Conservation (phyloP, 2,797 vertebrate species). For the Falco novaeseelandiae region DNA sequence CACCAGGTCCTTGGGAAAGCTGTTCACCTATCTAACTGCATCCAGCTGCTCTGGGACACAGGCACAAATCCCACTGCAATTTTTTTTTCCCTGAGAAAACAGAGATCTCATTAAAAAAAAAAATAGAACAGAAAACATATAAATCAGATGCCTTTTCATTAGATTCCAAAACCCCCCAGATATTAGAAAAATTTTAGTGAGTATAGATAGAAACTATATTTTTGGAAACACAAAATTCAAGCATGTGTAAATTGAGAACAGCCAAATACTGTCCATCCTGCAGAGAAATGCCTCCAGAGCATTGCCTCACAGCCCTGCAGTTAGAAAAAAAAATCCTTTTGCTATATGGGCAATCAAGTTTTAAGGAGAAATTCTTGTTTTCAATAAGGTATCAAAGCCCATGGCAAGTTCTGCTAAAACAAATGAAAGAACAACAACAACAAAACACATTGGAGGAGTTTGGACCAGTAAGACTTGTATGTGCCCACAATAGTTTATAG, state of each 20-base stretch:
- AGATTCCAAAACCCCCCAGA: neutral
- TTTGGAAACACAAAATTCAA: constrained; percentile 45
- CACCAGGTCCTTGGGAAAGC: constrained; percentile 5
- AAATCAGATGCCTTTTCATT: constrained; percentile 9
- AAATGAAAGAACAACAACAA: neutral
- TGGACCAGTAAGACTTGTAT: neutral
- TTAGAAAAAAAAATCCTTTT: neutral
- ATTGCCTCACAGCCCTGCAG: neutral
- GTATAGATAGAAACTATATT: constrained; percentile 11
- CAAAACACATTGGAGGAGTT: neutral
- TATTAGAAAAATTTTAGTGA: neutral
- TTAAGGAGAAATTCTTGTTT: neutral
- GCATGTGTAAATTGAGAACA: constrained; percentile 22
- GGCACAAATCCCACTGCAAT: neutral
- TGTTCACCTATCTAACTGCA: neutral
- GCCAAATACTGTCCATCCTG: neutral
- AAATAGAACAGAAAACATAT: neutral
- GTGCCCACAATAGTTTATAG: neutral
- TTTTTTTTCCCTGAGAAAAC: neutral
- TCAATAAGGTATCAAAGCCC: neutral
- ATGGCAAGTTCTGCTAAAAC: neutral
- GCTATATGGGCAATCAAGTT: neutral
- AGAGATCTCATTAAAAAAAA: neutral
- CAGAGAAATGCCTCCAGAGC: neutral
- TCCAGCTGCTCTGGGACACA: constrained; percentile 1